These are phyloP conservation scores for Ibycter americanus DNA, from an alignment of 2,797 vertebrate species.

Conservation along the genomic window DNA sequence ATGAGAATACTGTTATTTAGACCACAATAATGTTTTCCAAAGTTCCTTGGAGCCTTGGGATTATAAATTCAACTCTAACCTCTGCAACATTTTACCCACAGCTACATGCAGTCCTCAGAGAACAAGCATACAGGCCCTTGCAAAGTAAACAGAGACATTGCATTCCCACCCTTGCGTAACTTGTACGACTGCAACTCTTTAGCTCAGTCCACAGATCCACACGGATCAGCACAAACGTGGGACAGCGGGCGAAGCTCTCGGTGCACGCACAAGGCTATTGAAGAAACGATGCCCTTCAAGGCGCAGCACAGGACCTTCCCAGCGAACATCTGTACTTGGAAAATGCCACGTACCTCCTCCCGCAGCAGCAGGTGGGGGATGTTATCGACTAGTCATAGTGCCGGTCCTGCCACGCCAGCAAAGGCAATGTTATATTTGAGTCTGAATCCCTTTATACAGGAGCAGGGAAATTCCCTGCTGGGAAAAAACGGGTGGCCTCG, in stretches of 20 bases:
- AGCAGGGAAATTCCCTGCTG: background rate
- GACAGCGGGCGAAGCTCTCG: accelerated
- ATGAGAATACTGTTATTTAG: background rate
- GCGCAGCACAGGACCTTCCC: background rate
- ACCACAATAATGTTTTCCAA: background rate
- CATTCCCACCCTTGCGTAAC: background rate
- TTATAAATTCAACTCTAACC: background rate
- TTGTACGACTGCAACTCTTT: background rate
- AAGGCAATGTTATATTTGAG: background rate
- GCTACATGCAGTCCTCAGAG: background rate
- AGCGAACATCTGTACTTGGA: background rate
- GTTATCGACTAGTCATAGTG: accelerated
- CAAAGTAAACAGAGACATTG: background rate
- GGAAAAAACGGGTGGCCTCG: background rate
- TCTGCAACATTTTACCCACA: background rate
- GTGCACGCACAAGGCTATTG: background rate
- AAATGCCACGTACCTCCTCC: background rate
- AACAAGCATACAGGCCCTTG: background rate
- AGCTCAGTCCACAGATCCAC: accelerated
- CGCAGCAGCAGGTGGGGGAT: accelerated
- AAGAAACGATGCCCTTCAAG: too few species aligned
- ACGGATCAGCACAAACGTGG: accelerated
- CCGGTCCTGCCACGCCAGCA: accelerated
- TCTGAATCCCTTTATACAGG: background rate
- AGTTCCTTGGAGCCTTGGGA: background rate